Evolutionary conservation across 2,113 vertebrate species (phyloP), one percentile per base, ranked within the genome.

Genomic region (Atrichornis clamosus): DNA sequence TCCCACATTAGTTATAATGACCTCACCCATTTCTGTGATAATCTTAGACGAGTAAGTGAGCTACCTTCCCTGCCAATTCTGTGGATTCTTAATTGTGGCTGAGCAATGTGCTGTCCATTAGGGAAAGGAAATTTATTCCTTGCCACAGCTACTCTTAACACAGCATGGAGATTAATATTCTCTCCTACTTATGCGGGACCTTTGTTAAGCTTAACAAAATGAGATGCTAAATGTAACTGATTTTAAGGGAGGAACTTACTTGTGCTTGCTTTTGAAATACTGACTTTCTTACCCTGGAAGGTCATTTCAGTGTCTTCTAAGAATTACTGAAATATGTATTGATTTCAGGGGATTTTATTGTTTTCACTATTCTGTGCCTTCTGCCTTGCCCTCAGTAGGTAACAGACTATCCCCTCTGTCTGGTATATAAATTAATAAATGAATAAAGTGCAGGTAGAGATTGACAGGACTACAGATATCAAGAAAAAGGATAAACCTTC

Each of bases 251-350:
- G n/a, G 30, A 93, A 73, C 16, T 89, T 53, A 20, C 11, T 84
- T 68, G 55, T 77, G n/a, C 70, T 94, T 87, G 62, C 32, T 85
- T 89, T 70, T 93, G 82, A 88, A 84, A 82, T 80, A 75, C 74
- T 77, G 84, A 80, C 52, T 86, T 93, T 84, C 32, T 88, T 74
- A 56, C 44, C 41, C 7, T 22, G 44, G 44, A 84, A 93, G 35
- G 85, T 90, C 56, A 68, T 68, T 81, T 96, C 78, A 86, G 72
- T 84, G 37, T 63, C 87, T 92, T 84, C 23, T 37, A 88, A 88
- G 72, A 85, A 88, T 81, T 84, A 68, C 64, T 90, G 75, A 81
- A 75, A 78, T 60, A 39, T 24, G 42, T 89, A 84, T 86, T 77
- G 68, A 90, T 96, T 91, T 84, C 47, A 81, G 30, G 16, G 21